Evolutionary conservation across 2,888 invertebrate species (phyloP), one percentile per base, ranked within the genome.

Genomic region (Pedicia rivosa): DNA sequence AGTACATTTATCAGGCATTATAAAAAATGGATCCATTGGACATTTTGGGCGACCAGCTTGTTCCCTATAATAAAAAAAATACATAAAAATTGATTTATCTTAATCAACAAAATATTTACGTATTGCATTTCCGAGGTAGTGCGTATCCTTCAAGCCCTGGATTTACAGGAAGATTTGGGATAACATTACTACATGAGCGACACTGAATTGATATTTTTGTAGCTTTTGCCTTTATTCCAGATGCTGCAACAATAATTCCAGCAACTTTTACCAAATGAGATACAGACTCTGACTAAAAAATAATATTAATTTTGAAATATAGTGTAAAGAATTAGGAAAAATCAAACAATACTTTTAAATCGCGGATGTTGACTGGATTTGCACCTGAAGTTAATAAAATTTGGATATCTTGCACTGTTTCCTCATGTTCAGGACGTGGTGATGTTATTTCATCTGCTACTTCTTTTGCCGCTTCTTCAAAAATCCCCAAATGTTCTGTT

Each of bases 61-160:
- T 55, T 94, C 94, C 12, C 88, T 88, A 58, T 30, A 63, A 64
- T 40, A 40, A 40, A 43, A 41, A 25, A 34, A 31, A 20, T 31
- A 31, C 32, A 35, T 15, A 15, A 17, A 20, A 41, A 29, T 36
- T 35, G 29, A 15, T 13, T n/a, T n/a, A 7, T 8, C 13, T 15
- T 15, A 25, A 14, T 37, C 4, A 17, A 13, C 16, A 16, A n/a
- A 8, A 32, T 27, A 68, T 77, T 71, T 70, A 90, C 77, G 87
- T 84, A 49, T 75, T 80, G 59, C 98, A 98, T 63, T 84, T 91
- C 42, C 97, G 72, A 0, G 98, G 98, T 63, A 98, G 65, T 1
- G 84, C 74, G 64, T 91, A 95, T 2, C 97, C 97, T 53, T 99
- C 98, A 5, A 98, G 63, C 1, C 98, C 98, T 6, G 95, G 88